A percentile compares a stretch with the other conserved stretches of the same genome.
Evolutionary conservation across 2,113 vertebrate genomes (phyloP).

Genomic region (Chionodraco myersi): DNA sequence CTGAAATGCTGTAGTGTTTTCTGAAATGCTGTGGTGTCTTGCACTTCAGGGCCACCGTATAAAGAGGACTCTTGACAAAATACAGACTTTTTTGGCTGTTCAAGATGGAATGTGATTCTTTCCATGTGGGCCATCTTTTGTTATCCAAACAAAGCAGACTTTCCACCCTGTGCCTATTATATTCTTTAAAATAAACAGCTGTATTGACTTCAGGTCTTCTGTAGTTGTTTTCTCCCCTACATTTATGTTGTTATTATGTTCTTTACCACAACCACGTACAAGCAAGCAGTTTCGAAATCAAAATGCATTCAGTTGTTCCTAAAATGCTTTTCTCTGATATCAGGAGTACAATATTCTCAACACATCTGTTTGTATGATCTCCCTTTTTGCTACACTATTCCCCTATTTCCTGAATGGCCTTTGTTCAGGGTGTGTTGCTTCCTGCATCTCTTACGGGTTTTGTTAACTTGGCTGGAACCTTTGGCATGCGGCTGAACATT

Average conservation of each 20-base stretch:
- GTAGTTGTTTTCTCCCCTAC: not conserved
- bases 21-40: too few species aligned
- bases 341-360: not conserved
- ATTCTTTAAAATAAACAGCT: slow-evolving; percentile 30
- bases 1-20: too few species aligned
- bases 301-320: not conserved
- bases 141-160: slow-evolving; percentile 46
- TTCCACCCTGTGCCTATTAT: slow-evolving; percentile 17
- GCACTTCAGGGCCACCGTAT: too few species aligned
- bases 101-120: slow-evolving; percentile 58
- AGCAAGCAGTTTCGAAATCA: not conserved
- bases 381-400: not conserved
- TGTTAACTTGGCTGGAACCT: slow-evolving; percentile 25
- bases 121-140: slow-evolving; percentile 41
- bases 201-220: not conserved
- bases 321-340: not conserved
- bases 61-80: slow-evolving; percentile 45
- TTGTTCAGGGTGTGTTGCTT: slow-evolving; percentile 31
- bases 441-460: slow-evolving; percentile 7
- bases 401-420: slow-evolving; percentile 21
- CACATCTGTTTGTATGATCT: not conserved
- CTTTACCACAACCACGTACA: not conserved
- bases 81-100: slow-evolving; percentile 14
- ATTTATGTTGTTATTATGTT: not conserved
- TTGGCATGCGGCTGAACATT: slow-evolving; percentile 33